Conservation (phyloP, 2,113 vertebrate species). For the Oncorhynchus tshawytscha region DNA sequence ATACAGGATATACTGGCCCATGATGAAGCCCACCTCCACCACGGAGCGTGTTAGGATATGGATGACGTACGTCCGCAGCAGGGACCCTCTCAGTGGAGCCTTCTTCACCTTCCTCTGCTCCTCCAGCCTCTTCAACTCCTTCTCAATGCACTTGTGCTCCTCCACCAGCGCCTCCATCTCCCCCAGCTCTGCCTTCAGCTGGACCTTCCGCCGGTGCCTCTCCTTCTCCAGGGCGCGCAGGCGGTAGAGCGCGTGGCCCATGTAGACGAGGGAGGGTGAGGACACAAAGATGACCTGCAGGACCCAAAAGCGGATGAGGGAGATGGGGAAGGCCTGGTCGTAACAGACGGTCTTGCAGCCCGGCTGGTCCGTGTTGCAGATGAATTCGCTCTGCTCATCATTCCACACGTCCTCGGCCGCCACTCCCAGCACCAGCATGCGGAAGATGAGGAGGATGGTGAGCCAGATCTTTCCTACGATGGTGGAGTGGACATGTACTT, state of each 20-base stretch:
- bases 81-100: conserved; percentile 86
- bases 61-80: conserved; percentile 87
- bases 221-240: conserved; percentile 86
- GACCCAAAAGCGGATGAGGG: conserved; percentile 93
- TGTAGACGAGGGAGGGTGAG: conserved; percentile 89
- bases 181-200: conserved; percentile 80
- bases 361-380: conserved; percentile 93
- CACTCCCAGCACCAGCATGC: conserved; percentile 90
- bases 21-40: conserved; percentile 89
- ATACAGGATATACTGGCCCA: conserved; percentile 89
- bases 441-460: conserved; percentile 92
- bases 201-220: conserved; percentile 76
- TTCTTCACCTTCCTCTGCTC: conserved; percentile 87
- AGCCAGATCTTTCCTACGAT: conserved; percentile 96
- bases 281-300: conserved; percentile 94
- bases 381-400: conserved; percentile 88
- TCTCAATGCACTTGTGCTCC: conserved; percentile 81
- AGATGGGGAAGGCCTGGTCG: conserved; percentile 89
- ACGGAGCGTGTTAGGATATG: conserved; percentile 90
- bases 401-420: conserved; percentile 94
- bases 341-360: conserved; percentile 93
- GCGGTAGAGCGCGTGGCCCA: conserved; percentile 90
- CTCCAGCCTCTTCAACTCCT: conserved; percentile 82
- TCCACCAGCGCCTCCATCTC: conserved; percentile 74
- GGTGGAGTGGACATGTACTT: conserved; percentile 92